Conservation (phyloP, 2,797 vertebrate genomes). For the Oceanodroma leucorhoa region DNA sequence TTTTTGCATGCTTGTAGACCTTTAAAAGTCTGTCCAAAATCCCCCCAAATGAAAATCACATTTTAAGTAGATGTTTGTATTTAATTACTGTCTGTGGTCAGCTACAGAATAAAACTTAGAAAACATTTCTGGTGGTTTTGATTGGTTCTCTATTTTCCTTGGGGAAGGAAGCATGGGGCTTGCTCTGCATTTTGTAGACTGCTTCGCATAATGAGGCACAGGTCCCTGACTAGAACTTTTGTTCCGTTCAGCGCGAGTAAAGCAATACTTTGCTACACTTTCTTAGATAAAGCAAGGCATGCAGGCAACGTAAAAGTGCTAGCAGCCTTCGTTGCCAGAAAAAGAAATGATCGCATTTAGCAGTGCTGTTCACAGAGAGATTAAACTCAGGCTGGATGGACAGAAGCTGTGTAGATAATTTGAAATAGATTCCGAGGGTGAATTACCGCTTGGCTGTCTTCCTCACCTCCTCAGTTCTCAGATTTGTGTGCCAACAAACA, state of each 20-base stretch:
- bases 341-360: constrained; percentile 1
- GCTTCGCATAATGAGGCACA: background rate
- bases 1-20: background rate
- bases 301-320: background rate
- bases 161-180: background rate
- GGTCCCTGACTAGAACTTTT: constrained; percentile 32
- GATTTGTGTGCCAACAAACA: constrained; percentile 33
- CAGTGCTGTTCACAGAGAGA: background rate
- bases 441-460: constrained; percentile 39
- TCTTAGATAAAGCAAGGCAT: constrained; percentile 9
- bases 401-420: constrained; percentile 31
- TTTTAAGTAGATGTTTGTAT: background rate
- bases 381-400: background rate
- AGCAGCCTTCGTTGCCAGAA: background rate
- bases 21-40: background rate
- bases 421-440: background rate
- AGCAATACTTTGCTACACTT: constrained; percentile 30
- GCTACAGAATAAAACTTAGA: background rate
- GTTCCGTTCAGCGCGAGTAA: background rate
- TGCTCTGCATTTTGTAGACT: background rate
- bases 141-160: background rate
- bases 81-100: constrained; percentile 10
- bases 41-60: background rate
- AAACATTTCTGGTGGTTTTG: background rate
- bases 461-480: background rate